Percentiles rank a stretch among this genome's conserved stretches.
phyloP scores from a whole-genome alignment of 2,113 vertebrate genomes.

The Grantiella picta region DNA sequence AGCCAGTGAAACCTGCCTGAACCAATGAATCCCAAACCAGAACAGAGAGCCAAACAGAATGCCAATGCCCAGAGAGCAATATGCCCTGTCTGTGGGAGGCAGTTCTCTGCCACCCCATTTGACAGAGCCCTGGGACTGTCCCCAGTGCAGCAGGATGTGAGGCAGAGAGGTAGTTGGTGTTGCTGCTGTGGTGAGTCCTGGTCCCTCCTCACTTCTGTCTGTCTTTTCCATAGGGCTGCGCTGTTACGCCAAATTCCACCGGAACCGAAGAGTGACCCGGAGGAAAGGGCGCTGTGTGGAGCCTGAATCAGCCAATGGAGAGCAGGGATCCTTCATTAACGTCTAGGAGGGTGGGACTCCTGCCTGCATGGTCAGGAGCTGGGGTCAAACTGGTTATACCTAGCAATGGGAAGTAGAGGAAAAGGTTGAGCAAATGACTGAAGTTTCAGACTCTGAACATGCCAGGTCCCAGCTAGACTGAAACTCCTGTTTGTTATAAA shows the following conservation, averaged over 20 bases:
- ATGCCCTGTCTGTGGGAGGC: neutral
- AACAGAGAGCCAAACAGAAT: neutral
- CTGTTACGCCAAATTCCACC: conserved; percentile 96
- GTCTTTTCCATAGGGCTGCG: conserved; percentile 80
- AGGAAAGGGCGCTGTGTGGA: conserved; percentile 94
- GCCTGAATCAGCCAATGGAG: conserved; percentile 81
- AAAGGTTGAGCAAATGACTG: neutral
- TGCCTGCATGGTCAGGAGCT: neutral
- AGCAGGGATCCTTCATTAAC: conserved; percentile 93
- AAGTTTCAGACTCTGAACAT: neutral
- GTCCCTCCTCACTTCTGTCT: neutral
- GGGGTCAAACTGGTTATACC: neutral
- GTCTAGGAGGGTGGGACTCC: conserved; percentile 67
- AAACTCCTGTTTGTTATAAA: neutral
- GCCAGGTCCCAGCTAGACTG: neutral
- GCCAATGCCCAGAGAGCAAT: neutral
- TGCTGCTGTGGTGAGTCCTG: neutral
- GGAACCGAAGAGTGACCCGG: conserved; percentile 90
- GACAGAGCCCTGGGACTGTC: neutral
- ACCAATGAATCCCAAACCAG: neutral
- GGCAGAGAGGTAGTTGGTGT: neutral
- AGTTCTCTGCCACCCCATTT: neutral
- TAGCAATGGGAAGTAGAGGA: neutral
- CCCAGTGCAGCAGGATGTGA: neutral
- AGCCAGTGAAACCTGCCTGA: neutral